phyloP scores from a whole-genome alignment of 2,888 invertebrate species.

The Ochlodes sylvanus region DNA sequence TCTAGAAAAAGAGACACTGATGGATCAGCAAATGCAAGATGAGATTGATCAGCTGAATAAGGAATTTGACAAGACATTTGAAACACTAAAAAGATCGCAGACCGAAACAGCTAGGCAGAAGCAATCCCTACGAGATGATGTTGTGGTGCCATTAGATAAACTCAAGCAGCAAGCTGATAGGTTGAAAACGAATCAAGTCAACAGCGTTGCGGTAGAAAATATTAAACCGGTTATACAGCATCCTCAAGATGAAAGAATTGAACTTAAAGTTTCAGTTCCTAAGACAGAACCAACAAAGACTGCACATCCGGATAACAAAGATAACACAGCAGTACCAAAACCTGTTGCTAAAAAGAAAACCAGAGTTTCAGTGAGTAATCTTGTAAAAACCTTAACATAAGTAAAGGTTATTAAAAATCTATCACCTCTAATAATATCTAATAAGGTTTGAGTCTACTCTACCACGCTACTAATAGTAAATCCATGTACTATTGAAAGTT shows the following conservation, averaged over 20 bases:
- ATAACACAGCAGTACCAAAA: slow-evolving; percentile 51
- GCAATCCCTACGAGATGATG: slow-evolving; percentile 41
- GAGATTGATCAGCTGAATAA: slow-evolving; percentile 76
- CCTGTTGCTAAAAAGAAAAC: slow-evolving; percentile 76
- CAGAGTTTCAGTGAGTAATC: slow-evolving; percentile 66
- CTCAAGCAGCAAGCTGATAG: slow-evolving; percentile 41
- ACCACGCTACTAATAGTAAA: too few relatives aligned
- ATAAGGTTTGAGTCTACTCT: too few relatives aligned
- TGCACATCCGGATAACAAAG: slow-evolving; percentile 6
- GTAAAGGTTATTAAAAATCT: too few relatives aligned
- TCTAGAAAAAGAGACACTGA: slow-evolving; percentile 51
- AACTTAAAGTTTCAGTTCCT: slow-evolving; percentile 6
- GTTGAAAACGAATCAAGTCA: slow-evolving; percentile 33
- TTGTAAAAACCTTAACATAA: background rate
- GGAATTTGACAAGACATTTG: slow-evolving; percentile 77
- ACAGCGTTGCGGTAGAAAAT: slow-evolving; percentile 17
- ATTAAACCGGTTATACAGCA: background rate
- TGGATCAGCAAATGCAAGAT: slow-evolving; percentile 65
- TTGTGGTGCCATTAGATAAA: slow-evolving; percentile 50
- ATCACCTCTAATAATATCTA: too few relatives aligned
- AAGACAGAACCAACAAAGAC: background rate
- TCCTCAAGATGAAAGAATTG: background rate
- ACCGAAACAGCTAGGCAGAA: slow-evolving; percentile 38
- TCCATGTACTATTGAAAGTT: too few relatives aligned
- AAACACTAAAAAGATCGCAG: slow-evolving; percentile 61